These are phyloP conservation scores for Nesoenas mayeri DNA, from an alignment of 2,113 vertebrate species.

Conservation along the genomic window DNA sequence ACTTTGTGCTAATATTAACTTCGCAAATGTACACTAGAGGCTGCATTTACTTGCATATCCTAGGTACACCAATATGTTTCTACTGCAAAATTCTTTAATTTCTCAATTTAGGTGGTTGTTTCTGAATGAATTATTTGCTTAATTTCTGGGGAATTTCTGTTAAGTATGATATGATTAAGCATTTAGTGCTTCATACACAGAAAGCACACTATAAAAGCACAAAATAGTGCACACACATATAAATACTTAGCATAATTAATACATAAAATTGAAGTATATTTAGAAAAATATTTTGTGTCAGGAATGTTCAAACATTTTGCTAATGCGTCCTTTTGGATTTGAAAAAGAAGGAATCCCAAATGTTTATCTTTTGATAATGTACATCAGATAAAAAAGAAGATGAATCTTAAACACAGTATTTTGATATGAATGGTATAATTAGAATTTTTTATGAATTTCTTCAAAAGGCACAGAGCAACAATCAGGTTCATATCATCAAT, in stretches of 20 bases:
- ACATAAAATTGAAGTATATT: neutral
- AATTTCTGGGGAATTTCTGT: neutral
- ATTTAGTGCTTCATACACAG: neutral
- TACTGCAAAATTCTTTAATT: neutral
- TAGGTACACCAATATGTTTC: neutral
- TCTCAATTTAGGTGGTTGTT: neutral
- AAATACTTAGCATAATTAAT: neutral
- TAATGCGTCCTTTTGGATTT: neutral
- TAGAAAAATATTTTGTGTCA: neutral
- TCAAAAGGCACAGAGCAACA: neutral
- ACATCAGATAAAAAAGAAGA: neutral
- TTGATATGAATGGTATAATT: neutral
- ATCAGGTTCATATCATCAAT: neutral
- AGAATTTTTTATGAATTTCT: neutral
- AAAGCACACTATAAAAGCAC: neutral
- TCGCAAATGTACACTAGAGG: neutral
- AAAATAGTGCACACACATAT: neutral
- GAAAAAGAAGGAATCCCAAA: neutral
- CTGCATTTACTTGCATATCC: neutral
- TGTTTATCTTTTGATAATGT: neutral
- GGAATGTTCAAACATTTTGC: neutral
- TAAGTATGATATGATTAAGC: neutral
- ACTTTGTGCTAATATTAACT: neutral
- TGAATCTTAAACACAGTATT: neutral
- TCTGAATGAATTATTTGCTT: neutral